These are phyloP conservation scores for Apogon talboti DNA, from an alignment of 2,797 vertebrate species.

Conservation along the genomic window DNA sequence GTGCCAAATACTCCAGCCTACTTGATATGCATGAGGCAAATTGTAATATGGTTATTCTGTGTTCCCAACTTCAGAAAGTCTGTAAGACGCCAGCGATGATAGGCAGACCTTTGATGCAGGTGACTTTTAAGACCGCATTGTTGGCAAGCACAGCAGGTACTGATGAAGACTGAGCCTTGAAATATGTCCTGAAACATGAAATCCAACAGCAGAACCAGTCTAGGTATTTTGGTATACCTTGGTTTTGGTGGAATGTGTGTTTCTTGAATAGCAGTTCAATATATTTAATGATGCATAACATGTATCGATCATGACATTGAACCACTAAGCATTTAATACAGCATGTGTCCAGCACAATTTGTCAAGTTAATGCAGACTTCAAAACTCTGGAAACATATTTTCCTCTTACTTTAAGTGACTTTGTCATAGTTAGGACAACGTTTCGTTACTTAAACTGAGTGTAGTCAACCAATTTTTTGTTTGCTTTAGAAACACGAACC, in stretches of 20 bases:
- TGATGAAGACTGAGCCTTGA: constrained; percentile 59
- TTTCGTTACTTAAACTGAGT: no score
- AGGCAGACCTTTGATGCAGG: constrained; percentile 55
- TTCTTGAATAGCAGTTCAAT: constrained; percentile 45
- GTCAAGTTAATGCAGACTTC: constrained; percentile 52
- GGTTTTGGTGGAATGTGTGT: no score
- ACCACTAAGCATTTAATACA: constrained; percentile 37
- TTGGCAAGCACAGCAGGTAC: constrained; percentile 34
- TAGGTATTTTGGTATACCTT: constrained; percentile 38
- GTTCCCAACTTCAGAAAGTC: constrained; percentile 46
- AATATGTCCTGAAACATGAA: constrained; percentile 59
- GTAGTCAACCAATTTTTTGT: no score
- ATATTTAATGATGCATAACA: constrained; percentile 67
- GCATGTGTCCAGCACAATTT: constrained; percentile 36
- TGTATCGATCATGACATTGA: constrained; percentile 54
- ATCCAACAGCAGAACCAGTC: constrained; percentile 49
- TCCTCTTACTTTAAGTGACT: constrained; percentile 16
- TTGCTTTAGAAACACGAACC: no score
- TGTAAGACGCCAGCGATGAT: constrained; percentile 30
- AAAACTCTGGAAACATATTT: background rate
- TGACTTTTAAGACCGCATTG: constrained; percentile 55
- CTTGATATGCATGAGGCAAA: constrained; percentile 63
- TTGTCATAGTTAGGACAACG: background rate
- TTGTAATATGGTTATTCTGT: constrained; percentile 41
- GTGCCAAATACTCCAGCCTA: constrained; percentile 50